These are phyloP conservation scores for Xestia xanthographa DNA, from an alignment of 2,888 invertebrate species.

Conservation along the genomic window DNA sequence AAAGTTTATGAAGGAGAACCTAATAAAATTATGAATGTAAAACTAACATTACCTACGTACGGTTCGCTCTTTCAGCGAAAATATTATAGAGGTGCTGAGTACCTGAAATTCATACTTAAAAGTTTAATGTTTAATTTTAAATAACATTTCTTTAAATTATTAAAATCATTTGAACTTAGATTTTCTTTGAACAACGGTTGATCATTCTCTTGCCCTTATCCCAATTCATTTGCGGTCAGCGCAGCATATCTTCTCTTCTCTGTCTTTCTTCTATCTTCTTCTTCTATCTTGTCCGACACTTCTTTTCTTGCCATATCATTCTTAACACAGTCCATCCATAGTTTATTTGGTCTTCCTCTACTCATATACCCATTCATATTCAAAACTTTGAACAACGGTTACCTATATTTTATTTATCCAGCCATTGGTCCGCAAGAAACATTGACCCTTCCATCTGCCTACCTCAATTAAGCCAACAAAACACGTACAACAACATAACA, in stretches of 20 bases:
- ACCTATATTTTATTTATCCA: background rate
- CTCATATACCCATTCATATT: too few relatives aligned
- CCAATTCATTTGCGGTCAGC: too few relatives aligned
- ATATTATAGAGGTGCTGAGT: constrained; percentile 31
- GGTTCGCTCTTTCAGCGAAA: constrained; percentile 44
- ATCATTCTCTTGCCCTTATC: too few relatives aligned
- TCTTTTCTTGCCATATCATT: too few relatives aligned
- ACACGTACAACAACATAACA: constrained; percentile 37
- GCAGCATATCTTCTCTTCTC: too few relatives aligned
- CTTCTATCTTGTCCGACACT: too few relatives aligned
- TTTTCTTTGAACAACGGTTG: too few relatives aligned
- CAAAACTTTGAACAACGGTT: too few relatives aligned
- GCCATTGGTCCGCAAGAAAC: background rate
- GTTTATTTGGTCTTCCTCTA: too few relatives aligned
- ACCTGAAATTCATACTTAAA: constrained; percentile 25
- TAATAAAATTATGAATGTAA: constrained; percentile 59
- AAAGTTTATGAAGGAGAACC: constrained; percentile 45
- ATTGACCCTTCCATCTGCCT: constrained; percentile 13
- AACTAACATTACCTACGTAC: constrained; percentile 54
- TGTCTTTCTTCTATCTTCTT: too few relatives aligned
- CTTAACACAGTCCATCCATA: too few relatives aligned
- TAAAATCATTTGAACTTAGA: background rate
- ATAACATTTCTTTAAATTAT: background rate
- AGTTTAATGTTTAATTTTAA: constrained; percentile 21
- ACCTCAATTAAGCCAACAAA: constrained; percentile 41